Conservation (phyloP, 1,140 invertebrate species). For the Drosophila nikananu region DNA sequence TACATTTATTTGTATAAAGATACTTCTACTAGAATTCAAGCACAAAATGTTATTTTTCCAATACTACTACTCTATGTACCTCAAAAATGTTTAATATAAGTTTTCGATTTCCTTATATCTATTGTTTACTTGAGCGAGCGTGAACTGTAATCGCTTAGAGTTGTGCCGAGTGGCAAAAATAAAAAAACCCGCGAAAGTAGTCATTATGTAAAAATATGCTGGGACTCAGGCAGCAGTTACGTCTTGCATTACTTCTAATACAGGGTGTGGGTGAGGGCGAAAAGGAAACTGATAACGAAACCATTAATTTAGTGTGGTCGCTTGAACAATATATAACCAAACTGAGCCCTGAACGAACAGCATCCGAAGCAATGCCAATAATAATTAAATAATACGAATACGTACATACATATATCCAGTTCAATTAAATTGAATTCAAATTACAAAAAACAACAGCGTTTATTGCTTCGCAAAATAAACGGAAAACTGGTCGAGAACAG, state of each 20-base stretch:
- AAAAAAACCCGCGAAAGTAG: slow-evolving; percentile 15
- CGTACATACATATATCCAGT: slow-evolving; percentile 45
- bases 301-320: background rate
- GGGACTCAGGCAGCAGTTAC: background rate
- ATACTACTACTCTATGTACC: too few species aligned
- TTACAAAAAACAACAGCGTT: slow-evolving; percentile 40
- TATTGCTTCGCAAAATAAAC: slow-evolving; percentile 46
- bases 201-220: slow-evolving; percentile 47
- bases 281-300: slow-evolving; percentile 29
- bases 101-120: background rate
- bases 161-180: background rate
- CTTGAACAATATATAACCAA: background rate
- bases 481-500: slow-evolving; percentile 36
- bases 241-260: slow-evolving; percentile 32
- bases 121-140: background rate
- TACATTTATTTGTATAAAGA: too few species aligned
- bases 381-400: slow-evolving; percentile 54
- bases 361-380: slow-evolving; percentile 24
- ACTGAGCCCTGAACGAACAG: slow-evolving; percentile 9
- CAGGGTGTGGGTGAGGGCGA: background rate
- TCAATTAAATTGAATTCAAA: slow-evolving; percentile 53
- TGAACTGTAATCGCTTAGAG: background rate
- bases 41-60: too few species aligned
- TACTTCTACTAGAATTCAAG: too few species aligned
- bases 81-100: background rate